Percentiles rank a stretch among this genome's conserved stretches.
These are phyloP conservation scores for Drosophila hamatofila DNA, from an alignment of 2,888 invertebrate genomes.

Conservation along the genomic window DNA sequence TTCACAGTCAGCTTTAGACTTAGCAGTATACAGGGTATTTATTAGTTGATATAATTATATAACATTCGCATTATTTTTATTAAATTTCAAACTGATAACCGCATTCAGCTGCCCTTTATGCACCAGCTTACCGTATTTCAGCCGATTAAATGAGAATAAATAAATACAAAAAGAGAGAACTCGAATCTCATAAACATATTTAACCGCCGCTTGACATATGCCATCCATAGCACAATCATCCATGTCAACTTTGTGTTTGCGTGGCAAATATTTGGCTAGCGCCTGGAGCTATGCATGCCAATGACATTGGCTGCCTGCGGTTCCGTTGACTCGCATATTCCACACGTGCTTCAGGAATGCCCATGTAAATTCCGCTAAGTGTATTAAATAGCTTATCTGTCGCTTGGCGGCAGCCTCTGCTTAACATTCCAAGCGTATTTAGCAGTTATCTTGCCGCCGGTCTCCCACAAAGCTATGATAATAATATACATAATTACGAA, in stretches of 20 bases:
- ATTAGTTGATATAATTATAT: too few species aligned
- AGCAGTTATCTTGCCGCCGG: background rate
- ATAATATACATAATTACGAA: background rate
- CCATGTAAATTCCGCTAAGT: constrained; percentile 27
- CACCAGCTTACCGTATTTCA: constrained; percentile 1
- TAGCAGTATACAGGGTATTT: background rate
- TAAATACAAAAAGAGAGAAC: constrained; percentile 7
- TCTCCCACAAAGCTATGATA: background rate
- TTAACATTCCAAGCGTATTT: constrained; percentile 6
- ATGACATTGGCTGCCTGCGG: constrained; percentile 18
- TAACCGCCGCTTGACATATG: constrained; percentile 63
- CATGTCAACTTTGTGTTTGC: constrained; percentile 12
- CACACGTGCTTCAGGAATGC: constrained; percentile 16
- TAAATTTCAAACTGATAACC: constrained; percentile 3
- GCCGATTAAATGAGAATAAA: constrained; percentile 1
- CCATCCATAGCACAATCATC: constrained; percentile 44
- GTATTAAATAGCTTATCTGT: constrained; percentile 26
- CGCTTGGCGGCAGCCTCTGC: constrained; percentile 3
- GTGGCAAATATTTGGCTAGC: constrained; percentile 37
- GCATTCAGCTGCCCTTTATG: background rate
- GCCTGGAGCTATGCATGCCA: constrained; percentile 32
- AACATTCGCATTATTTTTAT: background rate
- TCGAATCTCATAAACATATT: constrained; percentile 52
- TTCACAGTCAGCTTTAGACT: too few species aligned
- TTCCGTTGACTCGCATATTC: constrained; percentile 3